Evolutionary conservation across 2,113 vertebrate genomes (phyloP).

Genomic region (Turdus rufiventris): DNA sequence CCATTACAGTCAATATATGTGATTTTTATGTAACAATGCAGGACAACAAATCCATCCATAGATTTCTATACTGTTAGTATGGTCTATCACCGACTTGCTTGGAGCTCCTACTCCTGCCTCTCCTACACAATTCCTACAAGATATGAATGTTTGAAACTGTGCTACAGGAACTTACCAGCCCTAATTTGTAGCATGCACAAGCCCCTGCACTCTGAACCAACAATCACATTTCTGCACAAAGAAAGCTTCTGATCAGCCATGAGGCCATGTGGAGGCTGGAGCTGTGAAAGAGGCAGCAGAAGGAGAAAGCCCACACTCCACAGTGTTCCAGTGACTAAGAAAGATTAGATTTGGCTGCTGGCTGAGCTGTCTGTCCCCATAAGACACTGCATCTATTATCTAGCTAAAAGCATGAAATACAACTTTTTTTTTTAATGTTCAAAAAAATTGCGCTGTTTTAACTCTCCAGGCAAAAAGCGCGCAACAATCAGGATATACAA

Average conservation of each 20-base stretch:
- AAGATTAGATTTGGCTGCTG: background rate
- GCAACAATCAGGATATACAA: background rate
- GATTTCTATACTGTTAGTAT: background rate
- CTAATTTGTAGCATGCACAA: background rate
- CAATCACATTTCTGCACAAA: background rate
- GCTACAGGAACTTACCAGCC: background rate
- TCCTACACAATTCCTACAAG: slow-evolving; percentile 23
- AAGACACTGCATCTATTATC: background rate
- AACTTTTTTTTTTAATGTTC: background rate
- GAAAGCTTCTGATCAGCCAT: background rate
- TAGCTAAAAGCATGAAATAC: background rate
- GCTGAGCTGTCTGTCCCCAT: background rate
- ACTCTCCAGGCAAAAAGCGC: background rate
- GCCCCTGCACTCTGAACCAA: background rate
- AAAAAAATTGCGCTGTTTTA: background rate
- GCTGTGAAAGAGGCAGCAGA: slow-evolving; percentile 15
- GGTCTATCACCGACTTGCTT: background rate
- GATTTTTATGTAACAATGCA: background rate
- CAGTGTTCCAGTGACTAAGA: background rate
- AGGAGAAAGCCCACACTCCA: slow-evolving; percentile 36
- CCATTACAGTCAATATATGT: background rate
- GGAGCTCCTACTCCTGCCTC: background rate
- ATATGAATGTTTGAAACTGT: background rate
- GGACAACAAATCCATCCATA: background rate
- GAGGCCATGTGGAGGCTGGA: background rate